A percentile compares a stretch with the other conserved stretches of the same genome.
These are phyloP conservation scores for Pleuronectes platessa DNA, from an alignment of 2,113 vertebrate species.

Conservation along the genomic window DNA sequence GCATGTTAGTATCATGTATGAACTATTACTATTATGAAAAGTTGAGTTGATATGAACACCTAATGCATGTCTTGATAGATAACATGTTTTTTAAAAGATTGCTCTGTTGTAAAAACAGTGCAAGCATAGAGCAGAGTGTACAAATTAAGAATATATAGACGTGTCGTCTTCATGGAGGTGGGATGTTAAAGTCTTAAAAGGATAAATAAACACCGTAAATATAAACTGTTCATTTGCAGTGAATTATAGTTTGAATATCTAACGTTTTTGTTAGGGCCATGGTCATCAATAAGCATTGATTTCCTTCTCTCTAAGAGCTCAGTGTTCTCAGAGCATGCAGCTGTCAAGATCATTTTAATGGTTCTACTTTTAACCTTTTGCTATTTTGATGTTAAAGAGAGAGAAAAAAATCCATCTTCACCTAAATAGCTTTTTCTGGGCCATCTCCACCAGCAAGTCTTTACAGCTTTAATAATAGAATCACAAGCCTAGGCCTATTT, in stretches of 20 bases:
- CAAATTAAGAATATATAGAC: too few relatives aligned
- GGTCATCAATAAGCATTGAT: background rate
- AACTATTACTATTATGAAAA: too few relatives aligned
- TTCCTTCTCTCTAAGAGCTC: conserved; percentile 3
- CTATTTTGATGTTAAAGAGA: conserved; percentile 33
- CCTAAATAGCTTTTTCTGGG: conserved; percentile 62
- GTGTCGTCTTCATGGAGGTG: too few relatives aligned
- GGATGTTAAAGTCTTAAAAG: too few relatives aligned
- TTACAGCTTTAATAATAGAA: conserved; percentile 63
- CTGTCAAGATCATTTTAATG: conserved; percentile 22
- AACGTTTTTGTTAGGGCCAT: background rate
- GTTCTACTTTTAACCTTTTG: conserved; percentile 22
- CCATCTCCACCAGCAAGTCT: conserved; percentile 43
- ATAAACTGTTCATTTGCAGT: too few relatives aligned
- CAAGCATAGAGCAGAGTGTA: too few relatives aligned
- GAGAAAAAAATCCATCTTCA: conserved; percentile 40
- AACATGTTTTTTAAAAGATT: too few relatives aligned
- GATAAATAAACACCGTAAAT: too few relatives aligned
- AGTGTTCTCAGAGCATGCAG: conserved; percentile 30
- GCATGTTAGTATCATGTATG: background rate
- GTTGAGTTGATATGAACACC: too few relatives aligned
- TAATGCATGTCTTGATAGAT: too few relatives aligned
- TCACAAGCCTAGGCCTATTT: conserved; percentile 58
- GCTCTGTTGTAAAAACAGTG: too few relatives aligned
- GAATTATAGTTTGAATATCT: background rate